Percentiles rank a stretch among this genome's conserved stretches.
Conservation (phyloP, 2,113 vertebrate species). For the Dryoscopus gambensis region DNA sequence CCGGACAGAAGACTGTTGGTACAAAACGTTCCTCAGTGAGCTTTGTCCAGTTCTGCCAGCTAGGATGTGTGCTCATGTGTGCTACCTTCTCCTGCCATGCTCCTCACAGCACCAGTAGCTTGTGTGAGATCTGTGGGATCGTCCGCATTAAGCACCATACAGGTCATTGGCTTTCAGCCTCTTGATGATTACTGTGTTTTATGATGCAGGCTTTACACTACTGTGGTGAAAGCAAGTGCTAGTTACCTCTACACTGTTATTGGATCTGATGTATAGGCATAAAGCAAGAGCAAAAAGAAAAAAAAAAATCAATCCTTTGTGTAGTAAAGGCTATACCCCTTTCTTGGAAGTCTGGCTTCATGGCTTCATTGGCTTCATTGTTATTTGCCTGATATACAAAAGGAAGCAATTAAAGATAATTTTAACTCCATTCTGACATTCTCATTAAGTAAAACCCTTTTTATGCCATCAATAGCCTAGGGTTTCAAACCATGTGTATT, state of each 20-base stretch:
- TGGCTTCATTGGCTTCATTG: background rate
- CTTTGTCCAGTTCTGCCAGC: background rate
- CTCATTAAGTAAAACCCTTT: background rate
- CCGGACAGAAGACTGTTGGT: background rate
- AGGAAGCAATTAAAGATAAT: background rate
- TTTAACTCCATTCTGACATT: background rate
- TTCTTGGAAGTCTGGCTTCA: background rate
- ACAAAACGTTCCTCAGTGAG: background rate
- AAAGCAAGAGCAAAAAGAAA: background rate
- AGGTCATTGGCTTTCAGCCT: background rate
- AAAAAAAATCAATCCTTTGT: background rate
- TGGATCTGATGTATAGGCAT: background rate
- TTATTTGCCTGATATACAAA: background rate
- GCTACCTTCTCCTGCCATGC: fast-evolving
- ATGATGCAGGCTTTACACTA: background rate
- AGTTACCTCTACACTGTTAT: background rate
- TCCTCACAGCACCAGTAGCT: background rate
- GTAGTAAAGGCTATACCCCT: background rate
- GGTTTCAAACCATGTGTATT: background rate
- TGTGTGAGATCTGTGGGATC: background rate
- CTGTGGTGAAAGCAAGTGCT: background rate
- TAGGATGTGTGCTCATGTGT: background rate
- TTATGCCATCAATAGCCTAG: background rate
- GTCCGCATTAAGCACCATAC: fast-evolving
- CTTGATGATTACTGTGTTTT: background rate